A percentile compares a stretch with the other conserved stretches of the same genome.
phyloP scores from a whole-genome alignment of 2,113 vertebrate species.

The Stigmatopora argus region DNA sequence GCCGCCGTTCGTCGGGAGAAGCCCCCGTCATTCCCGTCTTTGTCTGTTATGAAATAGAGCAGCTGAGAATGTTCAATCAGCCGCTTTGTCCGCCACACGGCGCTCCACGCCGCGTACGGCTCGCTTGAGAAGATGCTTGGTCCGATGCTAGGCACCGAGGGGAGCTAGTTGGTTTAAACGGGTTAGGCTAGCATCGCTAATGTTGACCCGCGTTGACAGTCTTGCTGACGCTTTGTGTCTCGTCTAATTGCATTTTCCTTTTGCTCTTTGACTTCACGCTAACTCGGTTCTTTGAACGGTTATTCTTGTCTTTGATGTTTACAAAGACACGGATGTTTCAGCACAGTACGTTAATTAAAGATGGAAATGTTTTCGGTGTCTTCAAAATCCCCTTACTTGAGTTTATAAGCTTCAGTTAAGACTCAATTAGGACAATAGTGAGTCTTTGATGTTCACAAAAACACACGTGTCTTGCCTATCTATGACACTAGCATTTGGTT shows the following conservation, averaged over 20 bases:
- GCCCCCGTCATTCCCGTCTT: conserved; percentile 2
- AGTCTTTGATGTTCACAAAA: too few relatives aligned
- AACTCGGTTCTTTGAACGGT: neutral
- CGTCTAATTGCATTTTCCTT: neutral
- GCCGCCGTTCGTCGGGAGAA: neutral
- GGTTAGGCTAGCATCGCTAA: conserved; percentile 13
- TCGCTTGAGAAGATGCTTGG: neutral
- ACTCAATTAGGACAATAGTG: too few relatives aligned
- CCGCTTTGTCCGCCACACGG: neutral
- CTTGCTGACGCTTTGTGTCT: conserved; percentile 35
- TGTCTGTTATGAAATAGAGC: conserved; percentile 7
- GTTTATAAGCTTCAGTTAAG: neutral
- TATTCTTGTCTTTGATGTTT: neutral
- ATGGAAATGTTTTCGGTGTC: neutral
- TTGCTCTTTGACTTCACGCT: neutral
- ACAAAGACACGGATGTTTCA: neutral
- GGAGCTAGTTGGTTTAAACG: conserved; percentile 6
- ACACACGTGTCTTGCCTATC: neutral
- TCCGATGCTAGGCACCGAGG: conserved; percentile 37
- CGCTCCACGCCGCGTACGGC: neutral
- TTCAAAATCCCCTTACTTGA: neutral
- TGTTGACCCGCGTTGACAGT: conserved; percentile 58
- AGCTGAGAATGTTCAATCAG: conserved; percentile 14
- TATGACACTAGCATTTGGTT: neutral
- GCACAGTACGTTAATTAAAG: neutral